Conservation (phyloP, 1,140 invertebrate genomes). For the Cyclina sinensis region DNA sequence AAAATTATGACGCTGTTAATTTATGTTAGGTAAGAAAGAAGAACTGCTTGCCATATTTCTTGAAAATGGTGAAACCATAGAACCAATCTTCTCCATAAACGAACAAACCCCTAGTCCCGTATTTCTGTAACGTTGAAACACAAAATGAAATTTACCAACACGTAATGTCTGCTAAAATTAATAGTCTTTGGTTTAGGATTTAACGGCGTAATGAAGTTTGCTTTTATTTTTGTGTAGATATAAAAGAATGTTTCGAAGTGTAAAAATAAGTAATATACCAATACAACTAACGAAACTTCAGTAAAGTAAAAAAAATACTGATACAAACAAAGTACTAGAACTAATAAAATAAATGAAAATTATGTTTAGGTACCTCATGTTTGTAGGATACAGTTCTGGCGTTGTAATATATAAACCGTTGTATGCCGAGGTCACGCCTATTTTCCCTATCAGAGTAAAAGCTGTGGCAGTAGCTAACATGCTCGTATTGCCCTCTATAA, state of each 20-base stretch:
- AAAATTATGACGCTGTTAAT: too few species aligned
- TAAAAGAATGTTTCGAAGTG: too few species aligned
- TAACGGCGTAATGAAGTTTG: too few species aligned
- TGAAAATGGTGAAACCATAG: constrained; percentile 36
- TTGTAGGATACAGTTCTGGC: constrained; percentile 61
- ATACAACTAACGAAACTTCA: too few species aligned
- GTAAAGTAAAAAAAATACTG: too few species aligned
- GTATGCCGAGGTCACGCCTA: constrained; percentile 30
- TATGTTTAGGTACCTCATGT: constrained; percentile 53
- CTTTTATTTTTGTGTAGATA: too few species aligned
- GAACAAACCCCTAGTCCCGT: constrained; percentile 41
- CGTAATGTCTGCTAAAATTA: too few species aligned
- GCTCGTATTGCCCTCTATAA: constrained; percentile 21
- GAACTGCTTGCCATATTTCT: constrained; percentile 28
- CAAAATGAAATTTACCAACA: background rate
- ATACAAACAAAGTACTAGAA: too few species aligned
- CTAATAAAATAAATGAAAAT: too few species aligned
- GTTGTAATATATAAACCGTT: constrained; percentile 7
- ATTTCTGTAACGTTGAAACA: constrained; percentile 21
- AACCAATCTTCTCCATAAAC: constrained; percentile 37
- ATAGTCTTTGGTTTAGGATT: too few species aligned
- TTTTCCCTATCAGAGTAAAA: constrained; percentile 50
- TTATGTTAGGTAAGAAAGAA: too few species aligned
- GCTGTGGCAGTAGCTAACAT: constrained; percentile 23
- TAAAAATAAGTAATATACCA: too few species aligned